phyloP scores from a whole-genome alignment of 2,113 vertebrate species.

The Panthera tigris region DNA sequence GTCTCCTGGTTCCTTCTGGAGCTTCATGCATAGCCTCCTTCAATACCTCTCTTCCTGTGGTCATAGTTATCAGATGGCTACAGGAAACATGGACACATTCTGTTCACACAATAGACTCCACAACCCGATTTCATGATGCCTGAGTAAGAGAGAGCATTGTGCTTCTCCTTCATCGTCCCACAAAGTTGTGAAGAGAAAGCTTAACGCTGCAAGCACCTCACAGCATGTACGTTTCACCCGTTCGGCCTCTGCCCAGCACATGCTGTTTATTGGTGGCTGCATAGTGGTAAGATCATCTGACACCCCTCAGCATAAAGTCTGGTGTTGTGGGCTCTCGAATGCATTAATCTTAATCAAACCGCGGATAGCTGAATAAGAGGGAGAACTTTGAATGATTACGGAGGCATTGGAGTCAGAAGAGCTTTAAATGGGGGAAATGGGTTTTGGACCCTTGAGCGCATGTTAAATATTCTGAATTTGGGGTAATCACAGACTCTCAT shows the following conservation, averaged over 20 bases:
- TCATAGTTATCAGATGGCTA: not conserved
- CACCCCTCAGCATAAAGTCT: not conserved
- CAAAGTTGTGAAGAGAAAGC: not conserved
- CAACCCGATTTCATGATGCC: not conserved
- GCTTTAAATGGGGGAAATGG: slow-evolving; percentile 37
- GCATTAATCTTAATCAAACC: slow-evolving; percentile 49
- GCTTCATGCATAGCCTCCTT: not conserved
- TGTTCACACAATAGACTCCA: not conserved
- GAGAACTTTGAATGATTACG: slow-evolving; percentile 53
- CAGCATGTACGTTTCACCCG: not conserved
- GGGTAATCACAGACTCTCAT: not conserved
- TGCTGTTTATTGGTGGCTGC: not conserved
- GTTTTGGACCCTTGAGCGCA: slow-evolving; percentile 7
- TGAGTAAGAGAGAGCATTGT: not conserved
- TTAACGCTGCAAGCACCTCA: not conserved
- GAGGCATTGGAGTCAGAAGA: slow-evolving; percentile 30
- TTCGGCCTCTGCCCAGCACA: not conserved
- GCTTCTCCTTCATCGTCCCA: not conserved
- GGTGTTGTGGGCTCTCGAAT: not conserved
- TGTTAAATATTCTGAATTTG: slow-evolving; percentile 25
- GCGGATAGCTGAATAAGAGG: slow-evolving; percentile 14
- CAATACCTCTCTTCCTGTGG: not conserved
- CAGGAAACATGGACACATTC: not conserved
- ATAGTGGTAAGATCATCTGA: not conserved
- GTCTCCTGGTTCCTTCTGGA: not conserved